phyloP scores from a whole-genome alignment of 2,113 vertebrate species.

The Ptilorrhoa leucosticta region DNA sequence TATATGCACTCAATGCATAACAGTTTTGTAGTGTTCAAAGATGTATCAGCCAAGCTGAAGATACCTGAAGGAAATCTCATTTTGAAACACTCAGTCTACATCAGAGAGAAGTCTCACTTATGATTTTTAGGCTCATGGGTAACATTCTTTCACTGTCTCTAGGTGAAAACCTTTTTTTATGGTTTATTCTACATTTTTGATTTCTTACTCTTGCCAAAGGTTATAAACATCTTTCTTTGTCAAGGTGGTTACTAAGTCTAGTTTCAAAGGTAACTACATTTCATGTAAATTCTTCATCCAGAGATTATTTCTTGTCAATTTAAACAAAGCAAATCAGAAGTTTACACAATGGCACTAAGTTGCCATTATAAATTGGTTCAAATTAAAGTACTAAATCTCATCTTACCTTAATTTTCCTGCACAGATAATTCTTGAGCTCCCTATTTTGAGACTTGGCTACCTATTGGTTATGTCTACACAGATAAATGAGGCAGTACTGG shows the following conservation, averaged over 20 bases:
- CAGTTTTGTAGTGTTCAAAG: not conserved
- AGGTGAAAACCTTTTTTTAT: not conserved
- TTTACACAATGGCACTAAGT: not conserved
- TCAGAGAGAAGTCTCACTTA: conserved; percentile 1
- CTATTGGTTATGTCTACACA: not conserved
- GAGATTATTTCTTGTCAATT: not conserved
- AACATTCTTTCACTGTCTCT: not conserved
- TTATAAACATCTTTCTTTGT: not conserved
- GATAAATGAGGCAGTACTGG: not conserved
- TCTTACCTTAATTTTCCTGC: not conserved
- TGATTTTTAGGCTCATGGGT: not conserved
- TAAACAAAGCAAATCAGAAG: not conserved
- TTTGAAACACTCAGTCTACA: not conserved
- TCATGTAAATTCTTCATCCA: not conserved
- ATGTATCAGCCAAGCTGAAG: not conserved
- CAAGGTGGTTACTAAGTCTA: not conserved
- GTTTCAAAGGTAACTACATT: not conserved
- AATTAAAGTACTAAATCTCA: not conserved
- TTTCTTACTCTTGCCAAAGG: not conserved
- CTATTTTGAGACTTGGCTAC: not conserved
- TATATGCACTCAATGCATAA: not conserved
- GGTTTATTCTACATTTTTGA: not conserved
- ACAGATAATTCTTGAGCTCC: not conserved
- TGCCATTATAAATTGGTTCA: not conserved
- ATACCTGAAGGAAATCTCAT: conserved; percentile 4